These are phyloP conservation scores for Romanomermis culicivorax DNA, from an alignment of 2,888 invertebrate species.

Conservation along the genomic window DNA sequence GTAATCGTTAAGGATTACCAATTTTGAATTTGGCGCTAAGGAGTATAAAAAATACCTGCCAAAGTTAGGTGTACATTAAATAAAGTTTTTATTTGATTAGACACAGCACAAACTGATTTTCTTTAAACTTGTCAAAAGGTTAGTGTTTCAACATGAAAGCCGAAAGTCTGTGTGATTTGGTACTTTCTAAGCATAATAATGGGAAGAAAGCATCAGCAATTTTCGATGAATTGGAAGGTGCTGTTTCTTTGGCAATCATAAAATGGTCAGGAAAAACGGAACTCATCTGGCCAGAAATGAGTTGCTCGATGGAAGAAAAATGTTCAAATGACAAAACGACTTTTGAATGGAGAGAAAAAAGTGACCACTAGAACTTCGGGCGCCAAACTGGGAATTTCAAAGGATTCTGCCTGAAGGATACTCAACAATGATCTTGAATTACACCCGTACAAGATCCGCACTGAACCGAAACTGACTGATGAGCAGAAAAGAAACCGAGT, in stretches of 20 bases:
- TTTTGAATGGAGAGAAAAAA: no score
- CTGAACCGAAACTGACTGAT: background rate
- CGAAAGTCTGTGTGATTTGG: background rate
- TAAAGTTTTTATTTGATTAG: background rate
- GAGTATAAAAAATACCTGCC: background rate
- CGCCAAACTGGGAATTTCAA: background rate
- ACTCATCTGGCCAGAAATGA: no score
- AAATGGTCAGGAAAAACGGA: no score
- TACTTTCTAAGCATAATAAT: no score
- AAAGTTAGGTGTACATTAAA: background rate
- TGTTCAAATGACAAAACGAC: no score
- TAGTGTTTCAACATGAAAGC: background rate
- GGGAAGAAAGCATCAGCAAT: background rate
- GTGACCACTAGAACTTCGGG: background rate
- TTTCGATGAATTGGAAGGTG: background rate
- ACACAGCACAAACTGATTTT: background rate
- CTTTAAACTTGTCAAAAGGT: background rate
- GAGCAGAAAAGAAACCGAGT: conserved; percentile 1
- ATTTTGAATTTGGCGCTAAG: background rate
- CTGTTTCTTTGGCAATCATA: background rate
- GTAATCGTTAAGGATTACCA: no score
- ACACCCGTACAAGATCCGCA: background rate
- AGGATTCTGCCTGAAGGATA: background rate
- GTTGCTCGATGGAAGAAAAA: no score
- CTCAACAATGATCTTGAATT: background rate